A percentile compares a stretch with the other conserved stretches of the same genome.
These are phyloP conservation scores for Brachyhypopomus occidentalis DNA, from an alignment of 2,113 vertebrate species.

Conservation along the genomic window DNA sequence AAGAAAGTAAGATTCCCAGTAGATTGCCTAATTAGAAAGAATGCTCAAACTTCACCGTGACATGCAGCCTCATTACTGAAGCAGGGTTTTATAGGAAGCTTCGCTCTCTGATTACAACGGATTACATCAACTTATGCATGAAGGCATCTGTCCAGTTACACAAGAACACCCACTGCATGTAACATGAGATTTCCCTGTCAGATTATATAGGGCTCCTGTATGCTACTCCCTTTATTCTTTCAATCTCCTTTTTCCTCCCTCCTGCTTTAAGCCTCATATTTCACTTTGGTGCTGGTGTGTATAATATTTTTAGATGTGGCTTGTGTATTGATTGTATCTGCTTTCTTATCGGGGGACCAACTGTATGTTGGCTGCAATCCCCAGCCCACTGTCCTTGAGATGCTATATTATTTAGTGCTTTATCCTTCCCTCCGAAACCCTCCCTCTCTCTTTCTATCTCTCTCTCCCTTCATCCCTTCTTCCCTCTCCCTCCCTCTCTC, in stretches of 20 bases:
- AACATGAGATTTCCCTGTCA: constrained; percentile 62
- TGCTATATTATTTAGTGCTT: constrained; percentile 52
- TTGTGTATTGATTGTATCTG: constrained; percentile 69
- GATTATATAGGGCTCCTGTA: constrained; percentile 58
- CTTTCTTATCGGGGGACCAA: constrained; percentile 57
- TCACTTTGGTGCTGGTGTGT: constrained; percentile 50
- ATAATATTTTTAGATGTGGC: constrained; percentile 65
- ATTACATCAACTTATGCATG: constrained; percentile 46
- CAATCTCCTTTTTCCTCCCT: constrained; percentile 48
- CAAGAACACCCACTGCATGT: constrained; percentile 41
- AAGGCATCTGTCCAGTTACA: constrained; percentile 56
- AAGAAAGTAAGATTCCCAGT: background rate
- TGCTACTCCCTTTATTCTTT: constrained; percentile 40
- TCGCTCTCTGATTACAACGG: constrained; percentile 52
- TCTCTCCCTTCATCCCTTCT: no score
- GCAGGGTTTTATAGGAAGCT: constrained; percentile 21
- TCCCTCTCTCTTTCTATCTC: no score
- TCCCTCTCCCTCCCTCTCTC: constrained; percentile 33
- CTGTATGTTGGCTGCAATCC: constrained; percentile 63
- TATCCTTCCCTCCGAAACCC: constrained; percentile 52
- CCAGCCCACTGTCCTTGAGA: constrained; percentile 65
- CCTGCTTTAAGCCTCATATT: constrained; percentile 41
- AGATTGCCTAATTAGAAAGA: background rate
- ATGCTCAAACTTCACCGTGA: background rate
- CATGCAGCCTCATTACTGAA: background rate